These are phyloP conservation scores for Drosophila varians DNA, from an alignment of 1,140 invertebrate genomes.

Conservation along the genomic window DNA sequence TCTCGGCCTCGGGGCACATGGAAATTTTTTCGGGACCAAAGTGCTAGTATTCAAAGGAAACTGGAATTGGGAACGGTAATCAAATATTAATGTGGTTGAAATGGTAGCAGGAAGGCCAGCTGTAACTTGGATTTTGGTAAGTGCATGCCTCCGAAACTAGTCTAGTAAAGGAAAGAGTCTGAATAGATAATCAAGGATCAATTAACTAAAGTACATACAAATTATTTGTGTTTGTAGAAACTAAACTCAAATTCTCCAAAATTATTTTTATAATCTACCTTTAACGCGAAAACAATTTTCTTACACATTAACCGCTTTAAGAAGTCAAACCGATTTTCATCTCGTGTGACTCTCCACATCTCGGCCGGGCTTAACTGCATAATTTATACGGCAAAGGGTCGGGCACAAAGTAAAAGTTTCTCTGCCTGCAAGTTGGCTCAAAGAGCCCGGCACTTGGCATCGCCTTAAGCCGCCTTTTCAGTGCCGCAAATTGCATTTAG, in stretches of 20 bases:
- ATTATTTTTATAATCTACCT: neutral
- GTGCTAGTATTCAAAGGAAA: slow-evolving; percentile 20
- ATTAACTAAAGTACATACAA: slow-evolving; percentile 2
- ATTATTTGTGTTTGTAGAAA: too few relatives aligned
- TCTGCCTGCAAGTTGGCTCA: slow-evolving; percentile 39
- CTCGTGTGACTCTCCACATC: neutral
- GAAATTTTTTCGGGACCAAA: slow-evolving; percentile 11
- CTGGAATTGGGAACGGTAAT: slow-evolving; percentile 26
- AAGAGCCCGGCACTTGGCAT: slow-evolving; percentile 39
- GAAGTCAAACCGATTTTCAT: slow-evolving; percentile 32
- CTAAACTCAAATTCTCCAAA: neutral
- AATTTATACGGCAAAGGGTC: slow-evolving; percentile 38
- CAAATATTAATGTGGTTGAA: slow-evolving; percentile 33
- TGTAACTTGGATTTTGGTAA: slow-evolving; percentile 10
- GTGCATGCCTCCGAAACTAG: neutral
- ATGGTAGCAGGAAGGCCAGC: neutral
- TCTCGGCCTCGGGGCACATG: slow-evolving; percentile 19
- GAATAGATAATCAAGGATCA: slow-evolving; percentile 16
- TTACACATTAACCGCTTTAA: slow-evolving; percentile 6
- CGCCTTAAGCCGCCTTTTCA: slow-evolving; percentile 49
- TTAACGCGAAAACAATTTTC: neutral
- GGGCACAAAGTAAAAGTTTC: slow-evolving; percentile 29
- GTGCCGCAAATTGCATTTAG: slow-evolving; percentile 70
- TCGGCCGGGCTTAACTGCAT: slow-evolving; percentile 22
- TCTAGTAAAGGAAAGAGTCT: too few relatives aligned